phyloP scores from a whole-genome alignment of 2,888 invertebrate species.

The Xylota segnis region DNA sequence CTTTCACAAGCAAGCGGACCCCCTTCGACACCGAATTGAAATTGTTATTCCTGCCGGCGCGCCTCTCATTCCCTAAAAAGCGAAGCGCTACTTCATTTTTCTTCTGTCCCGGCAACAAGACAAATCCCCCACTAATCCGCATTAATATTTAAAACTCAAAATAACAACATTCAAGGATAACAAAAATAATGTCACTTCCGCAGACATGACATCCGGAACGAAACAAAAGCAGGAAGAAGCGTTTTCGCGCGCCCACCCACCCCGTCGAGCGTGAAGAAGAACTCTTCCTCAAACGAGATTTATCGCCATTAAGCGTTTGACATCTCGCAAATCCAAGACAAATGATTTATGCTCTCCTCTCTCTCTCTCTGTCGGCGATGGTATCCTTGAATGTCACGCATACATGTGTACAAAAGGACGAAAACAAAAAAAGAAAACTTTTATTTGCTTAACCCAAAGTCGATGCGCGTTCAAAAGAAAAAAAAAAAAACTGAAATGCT shows the following conservation, averaged over 20 bases:
- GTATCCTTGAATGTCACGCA: conserved; percentile 67
- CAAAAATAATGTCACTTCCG: conserved; percentile 56
- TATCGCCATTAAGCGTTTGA: conserved; percentile 72
- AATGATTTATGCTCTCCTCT: conserved; percentile 57
- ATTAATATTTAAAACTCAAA: conserved; percentile 53
- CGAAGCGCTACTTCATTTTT: neutral
- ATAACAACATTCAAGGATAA: conserved; percentile 53
- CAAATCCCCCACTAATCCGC: conserved; percentile 52
- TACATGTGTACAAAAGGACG: too few relatives aligned
- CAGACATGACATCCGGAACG: conserved; percentile 33
- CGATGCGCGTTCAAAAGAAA: conserved; percentile 12
- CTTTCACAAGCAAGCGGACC: neutral
- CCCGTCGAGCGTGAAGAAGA: conserved; percentile 17
- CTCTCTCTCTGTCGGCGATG: conserved; percentile 11
- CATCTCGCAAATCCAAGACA: conserved; percentile 69
- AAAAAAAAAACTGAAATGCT: neutral
- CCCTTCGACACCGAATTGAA: neutral
- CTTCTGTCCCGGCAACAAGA: conserved; percentile 14
- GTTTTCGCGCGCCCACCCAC: neutral
- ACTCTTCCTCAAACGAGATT: conserved; percentile 51
- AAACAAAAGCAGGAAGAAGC: neutral
- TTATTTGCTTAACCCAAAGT: conserved; percentile 28
- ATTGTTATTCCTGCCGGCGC: conserved; percentile 10
- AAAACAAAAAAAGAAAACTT: neutral
- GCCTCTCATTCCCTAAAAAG: neutral